These are phyloP conservation scores for Toxostoma redivivum DNA, from an alignment of 2,113 vertebrate genomes.

Conservation along the genomic window DNA sequence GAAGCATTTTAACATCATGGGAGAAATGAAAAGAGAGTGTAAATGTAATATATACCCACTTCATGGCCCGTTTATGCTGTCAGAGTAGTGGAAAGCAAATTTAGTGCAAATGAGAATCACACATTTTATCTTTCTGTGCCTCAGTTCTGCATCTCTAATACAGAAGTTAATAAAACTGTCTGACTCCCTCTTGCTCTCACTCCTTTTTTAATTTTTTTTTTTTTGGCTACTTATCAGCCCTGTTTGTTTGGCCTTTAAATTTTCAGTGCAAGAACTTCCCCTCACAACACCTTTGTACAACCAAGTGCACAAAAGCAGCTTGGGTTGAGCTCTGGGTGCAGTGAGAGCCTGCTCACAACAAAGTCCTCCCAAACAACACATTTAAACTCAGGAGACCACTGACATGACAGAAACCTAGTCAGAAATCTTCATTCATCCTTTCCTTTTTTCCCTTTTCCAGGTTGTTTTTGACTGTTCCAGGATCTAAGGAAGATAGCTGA, in stretches of 20 bases:
- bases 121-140: slow-evolving; percentile 47
- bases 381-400: neutral
- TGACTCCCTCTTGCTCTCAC: neutral
- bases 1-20: slow-evolving; percentile 37
- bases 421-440: neutral
- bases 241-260: neutral
- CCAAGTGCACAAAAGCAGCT: neutral
- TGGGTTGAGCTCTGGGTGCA: neutral
- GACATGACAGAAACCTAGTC: neutral
- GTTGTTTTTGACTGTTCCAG: neutral
- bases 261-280: neutral
- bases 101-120: slow-evolving; percentile 58
- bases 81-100: slow-evolving; percentile 53
- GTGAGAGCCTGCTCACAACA: neutral
- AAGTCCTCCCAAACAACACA: neutral
- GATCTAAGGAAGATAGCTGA: neutral
- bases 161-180: slow-evolving; percentile 44
- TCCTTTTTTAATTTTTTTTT: neutral
- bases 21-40: slow-evolving; percentile 50
- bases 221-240: neutral
- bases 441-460: neutral
- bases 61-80: slow-evolving; percentile 50
- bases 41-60: slow-evolving; percentile 53
- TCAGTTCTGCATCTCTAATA: slow-evolving; percentile 46
- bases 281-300: neutral